Percentiles rank a stretch among this genome's conserved stretches.
These are phyloP conservation scores for Pipra filicauda DNA, from an alignment of 2,113 vertebrate genomes.

Conservation along the genomic window DNA sequence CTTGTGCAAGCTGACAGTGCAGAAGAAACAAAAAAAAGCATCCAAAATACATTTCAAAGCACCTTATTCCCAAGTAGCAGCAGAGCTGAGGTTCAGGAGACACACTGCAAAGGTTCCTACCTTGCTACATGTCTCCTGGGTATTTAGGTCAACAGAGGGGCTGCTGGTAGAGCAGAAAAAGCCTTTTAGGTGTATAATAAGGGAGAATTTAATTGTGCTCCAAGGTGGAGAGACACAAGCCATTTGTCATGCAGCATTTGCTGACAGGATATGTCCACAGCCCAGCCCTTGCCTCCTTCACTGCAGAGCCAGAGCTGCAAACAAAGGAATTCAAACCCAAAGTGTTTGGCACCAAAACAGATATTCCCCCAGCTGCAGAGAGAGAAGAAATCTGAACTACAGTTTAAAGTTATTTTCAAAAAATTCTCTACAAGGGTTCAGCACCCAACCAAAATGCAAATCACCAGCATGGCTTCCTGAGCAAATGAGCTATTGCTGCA, in stretches of 20 bases:
- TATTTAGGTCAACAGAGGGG: background rate
- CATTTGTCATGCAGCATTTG: background rate
- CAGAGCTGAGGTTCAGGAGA: background rate
- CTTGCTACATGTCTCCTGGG: background rate
- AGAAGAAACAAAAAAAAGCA: background rate
- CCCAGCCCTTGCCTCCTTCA: background rate
- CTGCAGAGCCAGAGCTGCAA: background rate
- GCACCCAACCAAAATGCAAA: conserved; percentile 26
- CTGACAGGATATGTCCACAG: conserved; percentile 17
- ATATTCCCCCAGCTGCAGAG: background rate
- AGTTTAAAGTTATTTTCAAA: background rate
- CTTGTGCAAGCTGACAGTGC: background rate
- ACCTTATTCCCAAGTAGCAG: background rate
- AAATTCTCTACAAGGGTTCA: background rate
- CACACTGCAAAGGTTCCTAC: background rate
- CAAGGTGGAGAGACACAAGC: background rate
- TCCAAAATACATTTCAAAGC: background rate
- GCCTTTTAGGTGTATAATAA: background rate
- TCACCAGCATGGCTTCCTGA: conserved; percentile 22
- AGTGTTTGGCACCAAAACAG: background rate
- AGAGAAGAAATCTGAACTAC: background rate
- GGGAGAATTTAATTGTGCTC: conserved; percentile 22
- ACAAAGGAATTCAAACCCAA: background rate
- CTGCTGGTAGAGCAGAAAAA: background rate
- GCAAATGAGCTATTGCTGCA: conserved; percentile 44